Evolutionary conservation across 2,797 vertebrate genomes (phyloP).

Genomic region (Apogon hyalosoma): DNA sequence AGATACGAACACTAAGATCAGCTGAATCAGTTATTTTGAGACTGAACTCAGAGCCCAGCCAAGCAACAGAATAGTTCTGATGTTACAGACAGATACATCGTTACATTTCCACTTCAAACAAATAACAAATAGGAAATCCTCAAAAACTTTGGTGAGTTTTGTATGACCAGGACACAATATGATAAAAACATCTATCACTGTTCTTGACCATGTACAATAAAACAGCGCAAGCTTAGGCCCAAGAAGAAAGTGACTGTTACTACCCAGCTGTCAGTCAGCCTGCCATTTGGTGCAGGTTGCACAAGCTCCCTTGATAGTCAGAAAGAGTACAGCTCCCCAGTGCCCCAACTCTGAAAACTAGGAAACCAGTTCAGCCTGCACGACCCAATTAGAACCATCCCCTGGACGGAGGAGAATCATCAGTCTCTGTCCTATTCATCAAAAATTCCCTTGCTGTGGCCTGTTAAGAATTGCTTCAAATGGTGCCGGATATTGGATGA

Average conservation of each 20-base stretch:
- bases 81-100: background rate
- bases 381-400: constrained; percentile 79
- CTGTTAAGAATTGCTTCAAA: constrained; percentile 23
- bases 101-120: background rate
- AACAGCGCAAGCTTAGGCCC: background rate
- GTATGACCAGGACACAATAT: background rate
- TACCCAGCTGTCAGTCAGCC: constrained; percentile 25
- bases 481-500: constrained; percentile 1
- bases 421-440: constrained; percentile 44
- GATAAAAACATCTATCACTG: background rate
- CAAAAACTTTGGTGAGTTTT: background rate
- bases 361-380: constrained; percentile 73
- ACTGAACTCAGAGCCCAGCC: background rate
- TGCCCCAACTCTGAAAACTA: constrained; percentile 72
- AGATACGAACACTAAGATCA: background rate
- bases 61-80: background rate
- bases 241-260: constrained; percentile 7
- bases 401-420: constrained; percentile 48
- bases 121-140: background rate
- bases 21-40: background rate
- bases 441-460: constrained; percentile 28
- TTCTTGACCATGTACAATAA: background rate
- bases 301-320: constrained; percentile 67
- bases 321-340: constrained; percentile 83
- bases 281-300: constrained; percentile 39